Conservation (phyloP, 1,140 invertebrate species). For the Drosophila chauvacae region DNA sequence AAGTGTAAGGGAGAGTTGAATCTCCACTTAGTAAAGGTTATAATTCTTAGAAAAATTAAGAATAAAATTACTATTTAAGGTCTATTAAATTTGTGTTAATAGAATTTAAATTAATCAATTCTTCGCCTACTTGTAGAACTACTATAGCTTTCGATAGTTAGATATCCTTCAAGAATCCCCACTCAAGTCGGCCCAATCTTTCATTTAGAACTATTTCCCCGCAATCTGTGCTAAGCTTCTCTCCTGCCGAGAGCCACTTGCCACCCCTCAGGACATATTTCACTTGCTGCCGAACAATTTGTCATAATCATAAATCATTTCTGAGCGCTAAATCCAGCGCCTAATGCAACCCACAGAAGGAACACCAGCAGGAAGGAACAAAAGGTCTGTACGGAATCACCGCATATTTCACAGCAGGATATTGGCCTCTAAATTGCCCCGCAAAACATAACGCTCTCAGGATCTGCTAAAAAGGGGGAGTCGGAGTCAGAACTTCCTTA, state of each 20-base stretch:
- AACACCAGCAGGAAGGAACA: slow-evolving; percentile 43
- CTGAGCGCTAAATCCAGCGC: slow-evolving; percentile 77
- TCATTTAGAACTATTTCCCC: not conserved
- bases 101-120: no score
- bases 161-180: not conserved
- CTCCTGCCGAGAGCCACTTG: slow-evolving; percentile 12
- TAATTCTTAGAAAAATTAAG: not conserved
- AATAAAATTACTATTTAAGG: not conserved
- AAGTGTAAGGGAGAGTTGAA: not conserved
- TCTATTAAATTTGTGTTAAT: not conserved
- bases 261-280: slow-evolving; percentile 22
- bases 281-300: slow-evolving; percentile 71
- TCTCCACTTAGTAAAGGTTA: not conserved
- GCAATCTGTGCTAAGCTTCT: slow-evolving; percentile 6
- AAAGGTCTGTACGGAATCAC: slow-evolving; percentile 61
- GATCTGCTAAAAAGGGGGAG: slow-evolving; percentile 19
- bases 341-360: slow-evolving; percentile 54
- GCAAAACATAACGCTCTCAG: slow-evolving; percentile 68
- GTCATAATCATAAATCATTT: slow-evolving; percentile 83
- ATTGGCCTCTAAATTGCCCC: slow-evolving; percentile 84
- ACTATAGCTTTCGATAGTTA: not conserved
- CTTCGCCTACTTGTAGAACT: not conserved
- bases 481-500: slow-evolving; percentile 7
- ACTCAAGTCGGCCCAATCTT: not conserved
- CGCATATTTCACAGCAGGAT: slow-evolving; percentile 84